Percentiles rank a stretch among this genome's conserved stretches.
phyloP scores from a whole-genome alignment of 2,888 invertebrate species.

The Amiota mariae region DNA sequence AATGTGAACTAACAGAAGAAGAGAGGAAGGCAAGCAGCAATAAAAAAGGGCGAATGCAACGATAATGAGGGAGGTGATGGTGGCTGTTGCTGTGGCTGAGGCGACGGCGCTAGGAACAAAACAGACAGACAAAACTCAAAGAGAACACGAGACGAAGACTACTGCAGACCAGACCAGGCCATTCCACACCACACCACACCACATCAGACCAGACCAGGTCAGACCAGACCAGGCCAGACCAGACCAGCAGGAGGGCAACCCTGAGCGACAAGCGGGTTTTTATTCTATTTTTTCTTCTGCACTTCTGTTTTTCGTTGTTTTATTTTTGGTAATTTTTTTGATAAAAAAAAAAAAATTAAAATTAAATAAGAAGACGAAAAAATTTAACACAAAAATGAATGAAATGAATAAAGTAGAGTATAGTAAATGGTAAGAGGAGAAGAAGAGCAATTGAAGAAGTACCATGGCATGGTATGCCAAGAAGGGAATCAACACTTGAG shows the following conservation, averaged over 20 bases:
- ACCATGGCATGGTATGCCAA: neutral
- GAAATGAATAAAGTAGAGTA: conserved; percentile 7
- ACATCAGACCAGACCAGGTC: neutral
- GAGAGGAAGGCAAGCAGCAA: neutral
- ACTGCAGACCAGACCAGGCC: neutral
- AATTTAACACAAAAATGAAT: neutral
- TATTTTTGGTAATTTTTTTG: neutral
- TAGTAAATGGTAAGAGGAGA: neutral
- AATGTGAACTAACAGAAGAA: conserved; percentile 6
- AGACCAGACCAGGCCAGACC: neutral
- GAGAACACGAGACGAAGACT: conserved; percentile 45
- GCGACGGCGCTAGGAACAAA: conserved; percentile 22
- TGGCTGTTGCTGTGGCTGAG: conserved; percentile 15
- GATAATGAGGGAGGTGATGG: conserved; percentile 30
- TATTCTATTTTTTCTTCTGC: too few relatives aligned
- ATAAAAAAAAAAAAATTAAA: conserved; percentile 17
- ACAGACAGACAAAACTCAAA: conserved; percentile 39
- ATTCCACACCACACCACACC: conserved; percentile 31
- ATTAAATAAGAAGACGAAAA: neutral
- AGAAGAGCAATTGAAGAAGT: neutral
- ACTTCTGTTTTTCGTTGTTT: neutral
- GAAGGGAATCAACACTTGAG: conserved; percentile 18
- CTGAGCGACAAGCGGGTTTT: neutral
- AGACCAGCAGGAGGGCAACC: conserved; percentile 24
- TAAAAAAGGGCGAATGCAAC: neutral